A percentile compares a stretch with the other conserved stretches of the same genome.
Conservation (phyloP, 2,888 invertebrate species). For the Crematogaster levior region DNA sequence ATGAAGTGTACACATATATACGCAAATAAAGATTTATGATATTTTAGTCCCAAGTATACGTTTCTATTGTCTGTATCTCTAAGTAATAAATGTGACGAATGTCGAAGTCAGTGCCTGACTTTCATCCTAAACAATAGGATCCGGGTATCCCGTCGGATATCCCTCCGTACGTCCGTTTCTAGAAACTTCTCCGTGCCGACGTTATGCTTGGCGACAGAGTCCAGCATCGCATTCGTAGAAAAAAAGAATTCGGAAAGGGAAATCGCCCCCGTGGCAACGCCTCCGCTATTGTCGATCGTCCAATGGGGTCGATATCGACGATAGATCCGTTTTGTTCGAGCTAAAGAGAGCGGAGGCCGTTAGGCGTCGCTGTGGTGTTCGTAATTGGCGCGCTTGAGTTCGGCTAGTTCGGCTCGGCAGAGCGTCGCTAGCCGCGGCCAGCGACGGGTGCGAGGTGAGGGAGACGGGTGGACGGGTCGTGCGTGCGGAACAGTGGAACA, state of each 20-base stretch:
- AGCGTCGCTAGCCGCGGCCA: constrained; percentile 40
- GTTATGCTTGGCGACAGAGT: too few relatives aligned
- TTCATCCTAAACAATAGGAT: background rate
- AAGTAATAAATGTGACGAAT: background rate
- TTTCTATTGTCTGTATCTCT: background rate
- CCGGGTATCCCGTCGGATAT: background rate
- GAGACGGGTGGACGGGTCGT: constrained; percentile 60
- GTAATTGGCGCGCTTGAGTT: constrained; percentile 65
- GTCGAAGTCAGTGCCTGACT: background rate
- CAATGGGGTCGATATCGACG: background rate
- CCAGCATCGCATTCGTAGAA: too few relatives aligned
- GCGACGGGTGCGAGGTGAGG: constrained; percentile 39
- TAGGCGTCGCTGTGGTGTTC: constrained; percentile 46
- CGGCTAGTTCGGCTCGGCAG: constrained; percentile 33
- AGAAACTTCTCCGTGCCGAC: background rate
- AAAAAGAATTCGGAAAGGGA: too few relatives aligned
- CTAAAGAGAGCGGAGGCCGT: background rate
- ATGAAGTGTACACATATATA: constrained; percentile 53
- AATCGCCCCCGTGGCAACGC: background rate
- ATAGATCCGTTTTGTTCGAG: background rate
- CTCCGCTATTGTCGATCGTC: background rate
- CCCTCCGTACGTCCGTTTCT: background rate
- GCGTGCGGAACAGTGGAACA: constrained; percentile 79
- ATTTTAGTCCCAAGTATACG: constrained; percentile 22
- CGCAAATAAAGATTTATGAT: constrained; percentile 55